phyloP scores from a whole-genome alignment of 2,797 vertebrate species.

The Etheostoma perlongum region DNA sequence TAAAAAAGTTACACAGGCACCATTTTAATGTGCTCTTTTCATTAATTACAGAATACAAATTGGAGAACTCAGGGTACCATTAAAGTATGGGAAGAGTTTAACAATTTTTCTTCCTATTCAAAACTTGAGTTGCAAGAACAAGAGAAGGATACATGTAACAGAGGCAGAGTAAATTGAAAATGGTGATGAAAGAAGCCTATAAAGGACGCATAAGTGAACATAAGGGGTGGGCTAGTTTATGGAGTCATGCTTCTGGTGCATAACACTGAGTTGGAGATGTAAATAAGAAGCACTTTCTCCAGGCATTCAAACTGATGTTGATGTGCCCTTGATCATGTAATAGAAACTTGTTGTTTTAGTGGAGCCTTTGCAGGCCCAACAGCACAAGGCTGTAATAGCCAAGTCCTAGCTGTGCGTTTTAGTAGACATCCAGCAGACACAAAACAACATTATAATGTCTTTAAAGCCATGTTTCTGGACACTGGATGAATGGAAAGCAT shows the following conservation, averaged over 20 bases:
- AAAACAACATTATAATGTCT: too few relatives aligned
- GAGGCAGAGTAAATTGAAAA: conserved; percentile 16
- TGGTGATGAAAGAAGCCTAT: conserved; percentile 10
- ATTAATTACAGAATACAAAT: conserved; percentile 65
- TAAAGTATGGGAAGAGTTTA: conserved; percentile 32
- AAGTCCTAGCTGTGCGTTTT: not conserved
- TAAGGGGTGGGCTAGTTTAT: not conserved
- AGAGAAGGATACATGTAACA: not conserved
- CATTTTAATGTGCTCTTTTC: conserved; percentile 58
- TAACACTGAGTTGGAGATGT: not conserved
- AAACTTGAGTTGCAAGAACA: not conserved
- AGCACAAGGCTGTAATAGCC: not conserved
- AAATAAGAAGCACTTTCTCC: not conserved
- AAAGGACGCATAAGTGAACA: conserved; percentile 13
- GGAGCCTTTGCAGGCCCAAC: not conserved
- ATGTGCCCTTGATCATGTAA: conserved; percentile 2
- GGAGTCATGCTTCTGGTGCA: not conserved
- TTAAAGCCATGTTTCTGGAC: not conserved
- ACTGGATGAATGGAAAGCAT: too few relatives aligned
- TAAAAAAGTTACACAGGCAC: conserved; percentile 63
- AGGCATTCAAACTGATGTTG: not conserved
- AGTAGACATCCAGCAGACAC: not conserved
- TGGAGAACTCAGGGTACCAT: conserved; percentile 23
- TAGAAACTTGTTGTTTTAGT: conserved; percentile 2
- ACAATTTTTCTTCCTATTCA: conserved; percentile 3